These are phyloP conservation scores for Carcinoscorpius rotundicauda DNA, from an alignment of 1,140 invertebrate genomes.

Conservation along the genomic window DNA sequence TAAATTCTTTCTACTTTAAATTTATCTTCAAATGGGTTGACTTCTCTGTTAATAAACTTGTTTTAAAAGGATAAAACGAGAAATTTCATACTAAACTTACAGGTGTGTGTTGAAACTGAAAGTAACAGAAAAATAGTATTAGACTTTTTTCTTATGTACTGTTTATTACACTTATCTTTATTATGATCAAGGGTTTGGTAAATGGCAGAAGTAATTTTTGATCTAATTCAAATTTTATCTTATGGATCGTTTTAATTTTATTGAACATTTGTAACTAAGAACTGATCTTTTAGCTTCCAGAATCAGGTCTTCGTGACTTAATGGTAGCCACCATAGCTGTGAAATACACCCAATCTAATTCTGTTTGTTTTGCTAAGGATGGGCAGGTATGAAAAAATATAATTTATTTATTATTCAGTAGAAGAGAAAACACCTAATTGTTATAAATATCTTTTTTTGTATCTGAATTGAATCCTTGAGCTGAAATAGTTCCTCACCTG, in stretches of 20 bases:
- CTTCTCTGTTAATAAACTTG: no score
- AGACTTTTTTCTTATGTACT: no score
- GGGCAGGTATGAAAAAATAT: slow-evolving; percentile 46
- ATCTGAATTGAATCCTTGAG: not conserved
- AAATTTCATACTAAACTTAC: no score
- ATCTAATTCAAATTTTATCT: slow-evolving; percentile 11
- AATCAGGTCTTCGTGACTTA: slow-evolving; percentile 68
- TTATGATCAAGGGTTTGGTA: no score
- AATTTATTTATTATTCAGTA: no score
- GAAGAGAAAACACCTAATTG: no score
- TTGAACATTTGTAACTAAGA: not conserved
- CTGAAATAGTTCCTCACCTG: not conserved
- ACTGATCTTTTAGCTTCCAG: slow-evolving; percentile 42
- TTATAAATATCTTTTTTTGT: not conserved
- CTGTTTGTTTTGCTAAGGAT: slow-evolving; percentile 80
- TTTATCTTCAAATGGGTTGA: no score
- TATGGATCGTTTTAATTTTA: not conserved
- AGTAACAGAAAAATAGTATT: no score
- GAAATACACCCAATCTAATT: slow-evolving; percentile 97
- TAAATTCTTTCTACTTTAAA: no score
- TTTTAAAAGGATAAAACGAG: no score
- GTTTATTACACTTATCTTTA: no score
- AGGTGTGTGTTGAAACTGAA: no score
- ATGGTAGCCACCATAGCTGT: slow-evolving; percentile 92
- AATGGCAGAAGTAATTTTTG: not conserved